phyloP scores from a whole-genome alignment of 2,888 invertebrate species.

The Strigamia crassipes region DNA sequence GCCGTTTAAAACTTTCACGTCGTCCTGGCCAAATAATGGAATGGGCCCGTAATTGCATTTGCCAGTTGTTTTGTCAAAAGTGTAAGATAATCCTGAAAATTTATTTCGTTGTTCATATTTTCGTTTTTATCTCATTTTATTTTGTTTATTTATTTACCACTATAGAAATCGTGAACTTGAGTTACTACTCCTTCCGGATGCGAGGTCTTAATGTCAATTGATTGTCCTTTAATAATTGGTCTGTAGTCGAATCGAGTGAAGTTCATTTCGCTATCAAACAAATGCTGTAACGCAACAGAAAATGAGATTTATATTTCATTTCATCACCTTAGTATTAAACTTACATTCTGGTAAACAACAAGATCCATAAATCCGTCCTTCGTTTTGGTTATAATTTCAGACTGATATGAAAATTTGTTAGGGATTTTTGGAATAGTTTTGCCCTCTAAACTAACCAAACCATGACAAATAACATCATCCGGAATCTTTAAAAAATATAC shows the following conservation, averaged over 20 bases:
- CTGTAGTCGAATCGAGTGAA: constrained; percentile 3
- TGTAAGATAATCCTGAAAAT: not conserved
- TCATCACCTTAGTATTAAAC: not conserved
- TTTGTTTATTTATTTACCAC: not conserved
- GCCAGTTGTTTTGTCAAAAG: not conserved
- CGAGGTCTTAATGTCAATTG: not conserved
- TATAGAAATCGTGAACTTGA: not conserved
- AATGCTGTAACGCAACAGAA: not conserved
- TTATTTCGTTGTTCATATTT: not conserved
- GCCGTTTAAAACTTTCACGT: not conserved
- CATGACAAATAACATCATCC: not conserved
- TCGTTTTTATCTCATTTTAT: not conserved
- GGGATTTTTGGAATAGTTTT: not conserved
- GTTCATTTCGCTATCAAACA: constrained; percentile 19
- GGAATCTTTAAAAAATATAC: not conserved
- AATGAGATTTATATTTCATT: not conserved
- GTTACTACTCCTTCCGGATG: not conserved
- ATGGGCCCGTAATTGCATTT: not conserved
- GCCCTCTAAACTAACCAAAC: not conserved
- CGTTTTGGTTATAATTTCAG: constrained; percentile 15
- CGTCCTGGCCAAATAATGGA: not conserved
- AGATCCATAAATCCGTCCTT: not conserved
- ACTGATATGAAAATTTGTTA: not conserved
- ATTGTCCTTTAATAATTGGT: not conserved
- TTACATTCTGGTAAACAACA: constrained; percentile 3